These are phyloP conservation scores for Lophotriccus pileatus DNA, from an alignment of 2,797 vertebrate species.

Conservation along the genomic window DNA sequence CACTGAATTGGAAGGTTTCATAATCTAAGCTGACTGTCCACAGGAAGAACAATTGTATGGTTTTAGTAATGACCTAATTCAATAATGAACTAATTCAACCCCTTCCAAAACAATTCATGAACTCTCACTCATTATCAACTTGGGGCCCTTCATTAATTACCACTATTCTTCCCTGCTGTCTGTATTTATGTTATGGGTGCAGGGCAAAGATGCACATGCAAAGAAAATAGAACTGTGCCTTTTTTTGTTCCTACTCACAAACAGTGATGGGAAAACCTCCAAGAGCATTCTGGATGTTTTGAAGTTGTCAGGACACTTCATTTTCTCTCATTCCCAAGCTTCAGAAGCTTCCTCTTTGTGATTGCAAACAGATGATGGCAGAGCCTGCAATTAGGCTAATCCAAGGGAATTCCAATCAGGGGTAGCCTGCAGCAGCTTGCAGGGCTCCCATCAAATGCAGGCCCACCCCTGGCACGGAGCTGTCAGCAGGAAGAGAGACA, in stretches of 20 bases:
- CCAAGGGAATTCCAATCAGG: slow-evolving; percentile 58
- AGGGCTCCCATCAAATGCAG: slow-evolving; percentile 34
- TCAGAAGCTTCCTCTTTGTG: slow-evolving; percentile 60
- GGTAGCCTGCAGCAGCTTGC: slow-evolving; percentile 62
- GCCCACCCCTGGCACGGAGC: slow-evolving; percentile 33
- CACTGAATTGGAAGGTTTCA: background rate
- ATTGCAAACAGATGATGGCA: slow-evolving; percentile 67
- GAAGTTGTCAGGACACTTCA: slow-evolving; percentile 54
- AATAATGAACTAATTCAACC: background rate
- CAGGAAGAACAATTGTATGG: background rate
- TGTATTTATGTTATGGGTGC: background rate
- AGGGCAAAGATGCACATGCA: background rate
- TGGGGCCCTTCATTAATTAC: background rate
- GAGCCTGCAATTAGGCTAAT: slow-evolving; percentile 45
- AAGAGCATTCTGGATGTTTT: slow-evolving; percentile 31
- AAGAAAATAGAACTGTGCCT: background rate
- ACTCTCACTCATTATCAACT: background rate
- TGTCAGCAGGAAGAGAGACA: slow-evolving; percentile 53
- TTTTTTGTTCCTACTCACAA: slow-evolving; percentile 7
- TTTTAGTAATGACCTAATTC: slow-evolving; percentile 10
- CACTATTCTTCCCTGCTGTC: background rate
- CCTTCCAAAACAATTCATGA: background rate
- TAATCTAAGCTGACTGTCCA: background rate
- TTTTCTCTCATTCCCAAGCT: slow-evolving; percentile 60
- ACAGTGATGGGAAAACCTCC: slow-evolving; percentile 34